These are phyloP conservation scores for Corvus cornix DNA, from an alignment of 2,113 vertebrate species.

Conservation along the genomic window DNA sequence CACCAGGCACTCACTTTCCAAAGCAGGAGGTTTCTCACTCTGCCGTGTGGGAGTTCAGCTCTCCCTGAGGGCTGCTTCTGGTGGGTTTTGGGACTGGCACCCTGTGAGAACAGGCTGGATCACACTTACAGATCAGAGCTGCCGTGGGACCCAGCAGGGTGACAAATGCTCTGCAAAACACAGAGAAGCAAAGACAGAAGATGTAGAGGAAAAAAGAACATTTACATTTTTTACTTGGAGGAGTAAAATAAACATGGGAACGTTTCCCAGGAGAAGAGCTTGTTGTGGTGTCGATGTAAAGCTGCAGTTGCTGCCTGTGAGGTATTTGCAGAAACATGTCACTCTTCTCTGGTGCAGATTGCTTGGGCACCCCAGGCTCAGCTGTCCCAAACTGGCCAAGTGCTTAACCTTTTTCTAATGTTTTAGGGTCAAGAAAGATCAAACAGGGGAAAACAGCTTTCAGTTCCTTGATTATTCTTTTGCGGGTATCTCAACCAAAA, in stretches of 20 bases:
- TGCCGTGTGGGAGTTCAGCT: neutral
- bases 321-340: constrained; percentile 10
- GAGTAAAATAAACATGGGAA: constrained; percentile 46
- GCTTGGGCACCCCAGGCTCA: neutral
- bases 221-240: constrained; percentile 6
- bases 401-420: accelerated
- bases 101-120: neutral
- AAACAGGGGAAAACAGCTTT: neutral
- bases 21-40: neutral
- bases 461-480: neutral
- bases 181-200: neutral
- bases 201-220: neutral
- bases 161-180: neutral
- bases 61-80: neutral
- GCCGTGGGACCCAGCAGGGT: accelerated
- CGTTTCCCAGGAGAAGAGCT: constrained; percentile 5
- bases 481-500: neutral
- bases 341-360: neutral
- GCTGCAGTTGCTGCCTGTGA: neutral
- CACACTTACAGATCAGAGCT: neutral
- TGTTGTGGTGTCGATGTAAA: neutral
- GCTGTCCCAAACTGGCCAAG: neutral
- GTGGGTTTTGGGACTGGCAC: neutral
- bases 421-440: neutral
- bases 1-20: neutral